Evolutionary conservation across 2,797 vertebrate genomes (phyloP).

Genomic region (Scleropages formosus): DNA sequence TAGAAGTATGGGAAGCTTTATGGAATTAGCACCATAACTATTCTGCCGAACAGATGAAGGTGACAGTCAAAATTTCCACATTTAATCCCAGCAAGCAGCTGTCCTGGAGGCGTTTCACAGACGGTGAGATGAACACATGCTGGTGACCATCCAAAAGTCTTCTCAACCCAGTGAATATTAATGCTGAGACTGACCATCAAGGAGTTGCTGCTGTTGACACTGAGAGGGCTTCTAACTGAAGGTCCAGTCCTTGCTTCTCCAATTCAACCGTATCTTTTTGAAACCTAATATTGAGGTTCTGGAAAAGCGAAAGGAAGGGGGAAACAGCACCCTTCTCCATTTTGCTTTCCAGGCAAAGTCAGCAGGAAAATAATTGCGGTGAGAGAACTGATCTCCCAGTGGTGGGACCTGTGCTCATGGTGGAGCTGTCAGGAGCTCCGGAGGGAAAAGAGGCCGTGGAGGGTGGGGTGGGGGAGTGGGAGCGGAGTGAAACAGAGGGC

Average conservation of each 20-base stretch:
- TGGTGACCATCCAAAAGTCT: not conserved
- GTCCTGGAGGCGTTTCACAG: not conserved
- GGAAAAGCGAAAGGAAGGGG: not conserved
- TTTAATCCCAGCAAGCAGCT: not conserved
- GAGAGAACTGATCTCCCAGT: constrained; percentile 22
- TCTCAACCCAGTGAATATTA: not conserved
- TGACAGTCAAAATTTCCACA: too few relatives aligned
- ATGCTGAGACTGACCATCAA: not conserved
- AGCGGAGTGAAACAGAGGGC: constrained; percentile 25
- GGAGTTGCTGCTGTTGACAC: not conserved
- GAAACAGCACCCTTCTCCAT: constrained; percentile 15
- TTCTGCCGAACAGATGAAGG: too few relatives aligned
- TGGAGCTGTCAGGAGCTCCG: not conserved
- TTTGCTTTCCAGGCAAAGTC: constrained; percentile 32
- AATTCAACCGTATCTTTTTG: not conserved
- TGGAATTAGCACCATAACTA: too few relatives aligned
- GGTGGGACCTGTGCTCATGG: constrained; percentile 13
- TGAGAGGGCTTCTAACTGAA: not conserved
- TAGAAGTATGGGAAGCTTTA: too few relatives aligned
- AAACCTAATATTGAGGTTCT: not conserved
- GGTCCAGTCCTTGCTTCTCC: not conserved
- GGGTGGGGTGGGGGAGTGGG: not conserved
- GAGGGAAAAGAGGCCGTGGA: not conserved
- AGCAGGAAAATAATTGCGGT: constrained; percentile 29
- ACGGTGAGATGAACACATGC: not conserved